Percentiles rank a stretch among this genome's conserved stretches.
phyloP scores from a whole-genome alignment of 2,113 vertebrate species.

The Clinocottus analis region DNA sequence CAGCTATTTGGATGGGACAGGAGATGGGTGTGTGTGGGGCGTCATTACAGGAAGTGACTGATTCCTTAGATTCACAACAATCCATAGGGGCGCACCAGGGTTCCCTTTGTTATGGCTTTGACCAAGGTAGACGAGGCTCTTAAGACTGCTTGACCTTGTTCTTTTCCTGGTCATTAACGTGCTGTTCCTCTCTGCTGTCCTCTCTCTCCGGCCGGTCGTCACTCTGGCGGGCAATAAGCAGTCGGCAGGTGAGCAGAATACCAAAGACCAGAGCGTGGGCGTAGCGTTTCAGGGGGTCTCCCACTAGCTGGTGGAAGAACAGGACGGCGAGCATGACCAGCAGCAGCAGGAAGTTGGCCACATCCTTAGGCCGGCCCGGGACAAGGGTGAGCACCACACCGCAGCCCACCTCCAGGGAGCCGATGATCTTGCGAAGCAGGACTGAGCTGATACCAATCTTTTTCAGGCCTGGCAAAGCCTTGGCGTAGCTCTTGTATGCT shows the following conservation, averaged over 20 bases:
- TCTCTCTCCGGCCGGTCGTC: slow-evolving; percentile 90
- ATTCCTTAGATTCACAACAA: slow-evolving; percentile 63
- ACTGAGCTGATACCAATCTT: slow-evolving; percentile 97
- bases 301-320: slow-evolving; percentile 97
- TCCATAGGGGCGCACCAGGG: slow-evolving; percentile 58
- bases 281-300: slow-evolving; percentile 96
- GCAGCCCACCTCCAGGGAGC: slow-evolving; percentile 93
- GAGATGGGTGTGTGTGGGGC: slow-evolving; percentile 25
- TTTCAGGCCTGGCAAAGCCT: slow-evolving; percentile 94
- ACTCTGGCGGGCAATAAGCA: slow-evolving; percentile 94
- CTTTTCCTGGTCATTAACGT: slow-evolving; percentile 87
- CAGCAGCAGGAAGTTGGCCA: slow-evolving; percentile 96
- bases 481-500: slow-evolving; percentile 97
- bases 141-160: slow-evolving; percentile 98
- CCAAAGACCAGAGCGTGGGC: slow-evolving; percentile 97
- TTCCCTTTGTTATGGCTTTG: slow-evolving; percentile 46
- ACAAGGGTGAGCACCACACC: slow-evolving; percentile 96
- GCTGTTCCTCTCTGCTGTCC: slow-evolving; percentile 87
- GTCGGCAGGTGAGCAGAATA: slow-evolving; percentile 96
- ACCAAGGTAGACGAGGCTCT: slow-evolving; percentile 48
- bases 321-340: slow-evolving; percentile 95
- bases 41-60: slow-evolving; percentile 61
- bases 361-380: slow-evolving; percentile 94
- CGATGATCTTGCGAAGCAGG: slow-evolving; percentile 95
- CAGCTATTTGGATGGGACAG: slow-evolving; percentile 47